phyloP scores from a whole-genome alignment of 2,888 invertebrate species.

The Shargacucullia verbasci region DNA sequence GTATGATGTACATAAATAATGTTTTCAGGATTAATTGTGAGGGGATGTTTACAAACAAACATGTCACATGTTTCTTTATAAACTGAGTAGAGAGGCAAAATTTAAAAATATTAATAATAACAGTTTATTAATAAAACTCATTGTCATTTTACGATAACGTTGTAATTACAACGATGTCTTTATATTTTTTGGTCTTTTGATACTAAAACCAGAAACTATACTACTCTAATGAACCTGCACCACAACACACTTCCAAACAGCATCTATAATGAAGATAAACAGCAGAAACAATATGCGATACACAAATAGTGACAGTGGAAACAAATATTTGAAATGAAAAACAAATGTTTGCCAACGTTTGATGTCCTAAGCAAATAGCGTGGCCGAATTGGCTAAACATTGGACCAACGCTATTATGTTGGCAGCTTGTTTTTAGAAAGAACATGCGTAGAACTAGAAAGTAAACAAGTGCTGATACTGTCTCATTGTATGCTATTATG shows the following conservation, averaged over 20 bases:
- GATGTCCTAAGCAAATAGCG: constrained; percentile 60
- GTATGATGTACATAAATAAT: no score
- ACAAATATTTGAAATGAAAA: constrained; percentile 66
- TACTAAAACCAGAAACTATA: constrained; percentile 4
- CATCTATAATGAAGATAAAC: constrained; percentile 56
- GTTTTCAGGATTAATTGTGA: no score
- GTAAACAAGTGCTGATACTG: no score
- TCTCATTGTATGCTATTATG: no score
- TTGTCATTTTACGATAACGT: no score
- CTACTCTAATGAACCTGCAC: constrained; percentile 11
- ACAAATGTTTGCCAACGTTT: constrained; percentile 63
- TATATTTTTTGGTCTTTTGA: no score
- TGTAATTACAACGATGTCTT: no score
- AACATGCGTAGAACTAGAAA: not conserved
- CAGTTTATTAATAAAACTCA: no score
- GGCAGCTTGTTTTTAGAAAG: constrained; percentile 30
- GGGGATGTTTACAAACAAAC: no score
- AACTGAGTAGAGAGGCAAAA: no score
- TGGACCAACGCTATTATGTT: constrained; percentile 27
- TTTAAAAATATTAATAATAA: no score
- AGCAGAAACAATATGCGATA: constrained; percentile 58
- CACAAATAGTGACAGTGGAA: constrained; percentile 54
- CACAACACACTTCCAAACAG: constrained; percentile 41
- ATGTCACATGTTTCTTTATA: no score
- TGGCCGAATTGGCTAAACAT: constrained; percentile 50